Base-by-base conservation (phyloP, 2,113 vertebrate species). In the Uropsilus gracilis region DNA sequence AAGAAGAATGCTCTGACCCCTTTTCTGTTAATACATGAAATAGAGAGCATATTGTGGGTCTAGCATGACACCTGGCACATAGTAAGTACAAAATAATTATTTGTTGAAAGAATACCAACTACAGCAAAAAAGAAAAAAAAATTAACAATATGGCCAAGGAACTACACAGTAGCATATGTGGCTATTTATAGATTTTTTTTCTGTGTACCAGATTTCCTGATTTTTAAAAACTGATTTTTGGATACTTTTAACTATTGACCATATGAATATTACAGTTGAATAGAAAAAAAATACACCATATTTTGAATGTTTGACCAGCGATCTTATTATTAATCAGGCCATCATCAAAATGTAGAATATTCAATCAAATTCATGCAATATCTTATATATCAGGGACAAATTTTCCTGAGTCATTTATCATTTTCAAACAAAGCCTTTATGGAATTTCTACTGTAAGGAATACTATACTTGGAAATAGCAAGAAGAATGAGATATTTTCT, bases 21-120 rank as follows among this genome's bases (percentile, higher is more conserved):
- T 66, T 61, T 86, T 12, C 71, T 55, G 17, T 34, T 89, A 55
- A 80, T 59, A 48, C 26, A 34, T n/a, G 68, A 91, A 80, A 81
- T 37, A 63, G 32, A 73, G 90, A 93, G 32, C 87, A 90, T 87
- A 95, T 87, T 88, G 88, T 69, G 46, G 69, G 66, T 85, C 71
- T 86, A 76, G 59, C 83, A 75, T 37, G 75, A 55, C 84, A 50
- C 64, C 69, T 89, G 82, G 82, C 57, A 57, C 64, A 69, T 6
- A 42, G 24, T 18, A 63, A 48, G 71, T 34, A 88, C 44, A 85
- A 93, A 90, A 86, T 50, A 76, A 85, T 86, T 91, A 46, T 50
- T 90, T 83, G 59, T 84, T 94, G 90, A 96, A 92, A 94, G 86
- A 72, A 90, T 59, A 87, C 55, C 77, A 95, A 73, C 32, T 2